These are phyloP conservation scores for Chamaedrilus cognettii DNA, from an alignment of 2,888 invertebrate species.

Conservation along the genomic window DNA sequence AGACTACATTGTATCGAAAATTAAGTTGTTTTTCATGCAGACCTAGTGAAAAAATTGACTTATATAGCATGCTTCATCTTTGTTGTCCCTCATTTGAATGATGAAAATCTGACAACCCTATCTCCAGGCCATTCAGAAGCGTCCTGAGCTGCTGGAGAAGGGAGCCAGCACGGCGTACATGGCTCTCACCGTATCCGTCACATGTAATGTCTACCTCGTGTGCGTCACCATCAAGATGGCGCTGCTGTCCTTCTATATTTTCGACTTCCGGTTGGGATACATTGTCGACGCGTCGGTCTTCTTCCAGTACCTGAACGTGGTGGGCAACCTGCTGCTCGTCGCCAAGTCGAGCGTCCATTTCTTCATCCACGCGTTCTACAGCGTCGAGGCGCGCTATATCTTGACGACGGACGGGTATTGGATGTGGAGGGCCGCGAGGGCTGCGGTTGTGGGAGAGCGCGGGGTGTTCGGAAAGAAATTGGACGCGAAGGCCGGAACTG, in stretches of 20 bases:
- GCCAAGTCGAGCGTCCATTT: background rate
- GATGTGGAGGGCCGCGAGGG: background rate
- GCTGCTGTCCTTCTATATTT: slow-evolving; percentile 26
- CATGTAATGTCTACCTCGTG: slow-evolving; percentile 28
- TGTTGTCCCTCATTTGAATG: too few species aligned
- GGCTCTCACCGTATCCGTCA: slow-evolving; percentile 16
- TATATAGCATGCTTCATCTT: too few species aligned
- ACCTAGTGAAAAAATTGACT: too few species aligned
- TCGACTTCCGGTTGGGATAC: slow-evolving; percentile 21
- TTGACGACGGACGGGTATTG: background rate
- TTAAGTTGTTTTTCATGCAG: too few species aligned
- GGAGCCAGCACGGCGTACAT: slow-evolving; percentile 15
- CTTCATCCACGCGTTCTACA: background rate
- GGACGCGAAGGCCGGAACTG: too few species aligned
- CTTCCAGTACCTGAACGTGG: slow-evolving; percentile 28
- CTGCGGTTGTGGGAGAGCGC: background rate
- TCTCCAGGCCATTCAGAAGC: slow-evolving; percentile 3
- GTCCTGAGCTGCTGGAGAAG: background rate
- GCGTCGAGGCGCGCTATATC: background rate
- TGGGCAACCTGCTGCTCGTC: background rate
- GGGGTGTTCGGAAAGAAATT: too few species aligned
- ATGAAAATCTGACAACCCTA: too few species aligned
- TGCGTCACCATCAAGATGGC: slow-evolving; percentile 25
- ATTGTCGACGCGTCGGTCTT: slow-evolving; percentile 14
- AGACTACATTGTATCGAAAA: too few species aligned